Base-by-base conservation (phyloP, 2,797 vertebrate genomes). In the Lagocephalus sceleratus region DNA sequence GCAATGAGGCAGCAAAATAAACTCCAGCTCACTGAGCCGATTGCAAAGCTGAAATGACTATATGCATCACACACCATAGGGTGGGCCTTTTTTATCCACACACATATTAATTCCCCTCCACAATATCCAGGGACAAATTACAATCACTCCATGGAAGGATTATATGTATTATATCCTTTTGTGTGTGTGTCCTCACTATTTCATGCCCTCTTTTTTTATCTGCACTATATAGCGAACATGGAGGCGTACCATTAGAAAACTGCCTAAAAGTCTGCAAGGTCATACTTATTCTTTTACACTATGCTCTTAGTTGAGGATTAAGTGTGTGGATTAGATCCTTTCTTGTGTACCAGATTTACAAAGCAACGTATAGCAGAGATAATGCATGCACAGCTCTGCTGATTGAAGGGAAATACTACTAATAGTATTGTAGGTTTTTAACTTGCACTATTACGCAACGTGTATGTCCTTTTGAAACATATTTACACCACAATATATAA, bases 221-320 rank as follows among this genome's bases (percentile, higher is more conserved):
- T 8, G 32, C 19, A n/a, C 15, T n/a, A 10, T 6, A 43, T 44
- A 43, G 55, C 29, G 56, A 64, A 63, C 43, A 75, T 61, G 72
- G 14, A 60, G 53, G 76, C 54, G 52, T 54, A 40, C 71, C 53
- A 50, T 40, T 9, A 40, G 39, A 40, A 40, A 40, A 62, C 52
- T 22, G 21, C 71, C 40, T 14, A 14, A 35, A 35, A 4, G 32
- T 2, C 32, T 14, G n/a, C 2, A 7, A 35, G 6, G 32, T 35
- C 6, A 45, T 66, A 58, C 51, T 40, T 12, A 5, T 52, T 54
- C 35, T 44, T 42, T 69, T 69, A 47, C 71, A 60, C 14, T 45
- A 68, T 71, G 47, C 68, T 69, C 44, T 66, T 23, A 71, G 75
- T 82, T 41, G 55, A 39, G 69, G 84, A 83, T 86, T 81, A 81